Conservation (phyloP, 2,888 invertebrate genomes). For the Archaeoteleia sp. region DNA sequence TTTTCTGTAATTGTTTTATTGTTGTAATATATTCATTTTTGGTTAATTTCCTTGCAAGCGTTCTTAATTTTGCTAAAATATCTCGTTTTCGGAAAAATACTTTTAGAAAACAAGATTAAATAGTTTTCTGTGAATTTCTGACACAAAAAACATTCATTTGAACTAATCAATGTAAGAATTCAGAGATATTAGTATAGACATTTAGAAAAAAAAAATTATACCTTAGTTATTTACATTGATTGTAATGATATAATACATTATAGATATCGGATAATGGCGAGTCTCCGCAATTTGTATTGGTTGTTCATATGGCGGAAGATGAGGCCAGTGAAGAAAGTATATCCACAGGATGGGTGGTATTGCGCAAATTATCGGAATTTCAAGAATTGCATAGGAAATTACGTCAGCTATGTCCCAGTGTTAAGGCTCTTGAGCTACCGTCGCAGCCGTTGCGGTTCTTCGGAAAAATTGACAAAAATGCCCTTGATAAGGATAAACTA, state of each 20-base stretch:
- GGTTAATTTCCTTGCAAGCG: too few species aligned
- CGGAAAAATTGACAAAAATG: slow-evolving; percentile 86
- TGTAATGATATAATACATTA: slow-evolving; percentile 4
- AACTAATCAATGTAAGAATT: too few species aligned
- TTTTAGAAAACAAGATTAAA: too few species aligned
- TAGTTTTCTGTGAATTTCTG: too few species aligned
- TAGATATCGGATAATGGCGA: slow-evolving; percentile 81
- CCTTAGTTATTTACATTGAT: too few species aligned
- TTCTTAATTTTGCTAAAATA: too few species aligned
- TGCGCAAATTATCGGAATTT: slow-evolving; percentile 79
- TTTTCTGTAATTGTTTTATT: too few species aligned
- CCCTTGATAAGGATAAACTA: slow-evolving; percentile 87
- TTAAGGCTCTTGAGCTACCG: slow-evolving; percentile 89
- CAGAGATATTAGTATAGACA: not conserved
- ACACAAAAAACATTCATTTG: too few species aligned
- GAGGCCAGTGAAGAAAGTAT: slow-evolving; percentile 79
- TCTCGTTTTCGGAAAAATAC: too few species aligned
- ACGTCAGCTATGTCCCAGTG: slow-evolving; percentile 86
- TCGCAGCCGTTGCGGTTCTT: slow-evolving; percentile 89
- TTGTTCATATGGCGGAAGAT: slow-evolving; percentile 85
- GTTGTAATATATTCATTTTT: too few species aligned
- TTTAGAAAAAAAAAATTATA: slow-evolving; percentile 1
- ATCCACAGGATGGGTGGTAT: slow-evolving; percentile 82
- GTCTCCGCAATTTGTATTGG: slow-evolving; percentile 84
- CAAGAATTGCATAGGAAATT: slow-evolving; percentile 89